Base-by-base conservation (phyloP, 2,113 vertebrate species). In the Sebastes fasciatus region DNA sequence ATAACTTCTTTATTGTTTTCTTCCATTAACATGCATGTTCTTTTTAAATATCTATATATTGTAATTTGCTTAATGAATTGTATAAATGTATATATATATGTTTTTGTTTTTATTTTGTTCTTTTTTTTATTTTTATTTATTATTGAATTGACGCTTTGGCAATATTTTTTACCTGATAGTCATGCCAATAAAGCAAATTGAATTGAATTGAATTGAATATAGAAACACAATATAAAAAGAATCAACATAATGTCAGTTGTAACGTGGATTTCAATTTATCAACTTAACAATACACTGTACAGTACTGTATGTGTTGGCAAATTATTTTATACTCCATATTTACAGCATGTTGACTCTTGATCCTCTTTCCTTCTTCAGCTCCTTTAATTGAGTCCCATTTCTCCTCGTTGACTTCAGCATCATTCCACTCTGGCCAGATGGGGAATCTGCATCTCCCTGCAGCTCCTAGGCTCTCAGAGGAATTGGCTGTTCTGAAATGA, bases 381-480 rank as follows among this genome's bases (percentile, higher is more conserved):
- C 40, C 55, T 95, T 96, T 97, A 55, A 82, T 92, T 10, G 74
- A 14, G n/a, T 98, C 96, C 98, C 97, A 99, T 89, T 97, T 99
- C 92, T 99, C 98, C 34, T 93, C 89, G 86, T 92, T 97, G 81
- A 99, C 86, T 52, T 98, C 97, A 2, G 92, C 90, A 77, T 99
- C 97, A 26, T 88, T 97, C 98, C 98, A 99, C 89, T 98, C 98
- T 1, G 97, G 97, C 97, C 97, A 99, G 73, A 98, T 88, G 4
- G 95, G 89, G 82, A 95, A 95, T 67, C 67, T 94, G 74, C 74
- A 88, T 62, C 86, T 96, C 79, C 78, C 92, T 7, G 82, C 61
- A 49, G 96, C 94, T 0, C 13, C 54, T 0, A 82, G 86, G 76
- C 66, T 78, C 11, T 88, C 77, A 17, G 78, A 92, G 21, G 87